phyloP scores from a whole-genome alignment of 2,113 vertebrate genomes.

The Carlito syrichta region DNA sequence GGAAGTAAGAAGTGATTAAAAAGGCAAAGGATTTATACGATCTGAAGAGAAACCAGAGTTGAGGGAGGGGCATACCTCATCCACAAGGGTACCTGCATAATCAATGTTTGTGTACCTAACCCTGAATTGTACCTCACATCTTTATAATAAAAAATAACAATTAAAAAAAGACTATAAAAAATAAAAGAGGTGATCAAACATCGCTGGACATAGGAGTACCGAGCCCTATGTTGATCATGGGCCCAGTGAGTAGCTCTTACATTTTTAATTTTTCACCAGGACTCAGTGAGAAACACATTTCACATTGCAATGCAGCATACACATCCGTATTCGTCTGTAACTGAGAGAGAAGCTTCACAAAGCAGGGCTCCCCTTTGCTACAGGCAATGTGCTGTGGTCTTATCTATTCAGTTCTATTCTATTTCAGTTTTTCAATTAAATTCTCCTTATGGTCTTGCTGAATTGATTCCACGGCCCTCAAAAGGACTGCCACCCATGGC shows the following conservation, averaged over 20 bases:
- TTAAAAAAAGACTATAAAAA: too few species aligned
- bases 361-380: neutral
- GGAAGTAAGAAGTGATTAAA: neutral
- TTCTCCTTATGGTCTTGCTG: neutral
- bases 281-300: neutral
- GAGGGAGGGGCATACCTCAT: too few species aligned
- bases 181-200: neutral
- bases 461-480: neutral
- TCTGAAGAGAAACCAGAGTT: too few species aligned
- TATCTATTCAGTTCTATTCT: neutral
- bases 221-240: neutral
- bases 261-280: neutral
- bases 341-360: neutral
- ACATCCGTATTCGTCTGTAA: rapidly evolving
- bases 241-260: neutral
- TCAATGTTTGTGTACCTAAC: too few species aligned
- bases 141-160: too few species aligned
- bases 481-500: neutral
- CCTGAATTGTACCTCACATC: too few species aligned
- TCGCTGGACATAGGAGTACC: neutral
- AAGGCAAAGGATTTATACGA: too few species aligned
- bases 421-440: slow-evolving; percentile 2
- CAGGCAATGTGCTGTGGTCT: neutral
- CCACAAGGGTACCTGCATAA: too few species aligned
- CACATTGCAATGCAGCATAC: neutral